A percentile compares a stretch with the other conserved stretches of the same genome.
These are phyloP conservation scores for Diacarnus erythraeanus DNA, from an alignment of 37 sponge, comb jelly and placozoan species.

Conservation along the genomic window DNA sequence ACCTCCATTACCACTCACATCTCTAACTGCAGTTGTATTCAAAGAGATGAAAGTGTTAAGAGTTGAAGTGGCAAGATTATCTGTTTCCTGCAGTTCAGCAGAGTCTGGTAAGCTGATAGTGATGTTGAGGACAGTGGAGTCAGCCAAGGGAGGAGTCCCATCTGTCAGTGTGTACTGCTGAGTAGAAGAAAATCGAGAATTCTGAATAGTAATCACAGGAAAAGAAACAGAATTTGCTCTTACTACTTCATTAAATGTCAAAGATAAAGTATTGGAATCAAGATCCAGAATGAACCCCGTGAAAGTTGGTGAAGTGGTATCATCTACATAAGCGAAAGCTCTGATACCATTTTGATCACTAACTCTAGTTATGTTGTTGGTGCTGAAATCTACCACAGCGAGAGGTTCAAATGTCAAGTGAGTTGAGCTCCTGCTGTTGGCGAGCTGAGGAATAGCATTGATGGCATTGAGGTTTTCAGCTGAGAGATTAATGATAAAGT, in stretches of 20 bases:
- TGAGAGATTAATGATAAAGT: constrained; percentile 45
- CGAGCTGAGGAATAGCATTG: constrained; percentile 74
- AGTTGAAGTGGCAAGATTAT: constrained; percentile 46
- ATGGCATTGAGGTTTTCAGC: constrained; percentile 64
- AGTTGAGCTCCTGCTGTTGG: constrained; percentile 30
- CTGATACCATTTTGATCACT: constrained; percentile 46
- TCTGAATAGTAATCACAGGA: constrained; percentile 64
- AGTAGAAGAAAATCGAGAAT: background rate
- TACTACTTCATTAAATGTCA: constrained; percentile 90
- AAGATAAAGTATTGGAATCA: constrained; percentile 56
- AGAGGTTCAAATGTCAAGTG: constrained; percentile 43
- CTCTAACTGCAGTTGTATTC: constrained; percentile 48
- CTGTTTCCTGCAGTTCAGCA: constrained; percentile 42
- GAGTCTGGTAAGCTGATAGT: constrained; percentile 49
- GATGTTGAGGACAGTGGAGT: constrained; percentile 55
- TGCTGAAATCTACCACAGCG: constrained; percentile 63
- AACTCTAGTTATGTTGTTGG: constrained; percentile 39
- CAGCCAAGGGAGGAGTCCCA: constrained; percentile 37
- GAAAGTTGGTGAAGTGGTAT: constrained; percentile 54
- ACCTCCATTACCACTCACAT: constrained; percentile 78
- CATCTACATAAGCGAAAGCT: constrained; percentile 51
- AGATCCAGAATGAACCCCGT: constrained; percentile 58
- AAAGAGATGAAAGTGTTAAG: constrained; percentile 71
- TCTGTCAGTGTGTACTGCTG: constrained; percentile 35
- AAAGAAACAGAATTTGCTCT: constrained; percentile 52